These are phyloP conservation scores for Acrossocheilus wenchowensis DNA, from an alignment of 2,797 vertebrate species.

Conservation along the genomic window DNA sequence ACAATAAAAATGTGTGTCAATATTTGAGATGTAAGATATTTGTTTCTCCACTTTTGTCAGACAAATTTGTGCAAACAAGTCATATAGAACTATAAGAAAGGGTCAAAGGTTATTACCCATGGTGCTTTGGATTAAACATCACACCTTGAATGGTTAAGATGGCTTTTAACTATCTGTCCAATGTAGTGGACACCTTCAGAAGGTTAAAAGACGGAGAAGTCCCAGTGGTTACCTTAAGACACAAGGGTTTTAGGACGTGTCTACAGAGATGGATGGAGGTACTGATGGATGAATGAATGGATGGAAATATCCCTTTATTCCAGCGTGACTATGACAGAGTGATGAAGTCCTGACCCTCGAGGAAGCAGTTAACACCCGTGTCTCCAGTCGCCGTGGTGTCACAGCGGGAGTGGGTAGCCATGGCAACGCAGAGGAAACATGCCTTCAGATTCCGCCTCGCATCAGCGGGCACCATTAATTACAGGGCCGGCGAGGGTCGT, in stretches of 20 bases:
- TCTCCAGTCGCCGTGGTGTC: slow-evolving; percentile 49
- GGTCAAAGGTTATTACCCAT: background rate
- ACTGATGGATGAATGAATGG: slow-evolving; percentile 44
- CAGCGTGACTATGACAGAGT: slow-evolving; percentile 50
- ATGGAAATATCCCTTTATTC: slow-evolving; percentile 53
- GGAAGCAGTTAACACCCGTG: slow-evolving; percentile 51
- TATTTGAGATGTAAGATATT: background rate
- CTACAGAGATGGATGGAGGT: slow-evolving; percentile 37
- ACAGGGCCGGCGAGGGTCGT: slow-evolving; percentile 45
- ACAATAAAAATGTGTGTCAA: background rate
- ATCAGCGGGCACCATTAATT: slow-evolving; percentile 57
- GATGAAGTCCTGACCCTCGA: slow-evolving; percentile 52
- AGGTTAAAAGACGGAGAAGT: background rate
- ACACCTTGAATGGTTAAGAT: background rate
- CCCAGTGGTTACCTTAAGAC: slow-evolving; percentile 8
- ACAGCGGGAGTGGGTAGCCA: slow-evolving; percentile 46
- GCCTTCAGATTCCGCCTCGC: slow-evolving; percentile 38
- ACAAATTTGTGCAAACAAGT: background rate
- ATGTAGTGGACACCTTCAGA: background rate
- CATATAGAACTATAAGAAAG: background rate
- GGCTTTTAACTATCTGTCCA: background rate
- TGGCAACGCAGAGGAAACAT: slow-evolving; percentile 51
- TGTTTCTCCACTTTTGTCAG: background rate
- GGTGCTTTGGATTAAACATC: background rate
- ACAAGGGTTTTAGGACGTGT: slow-evolving; percentile 14